A percentile compares a stretch with the other conserved stretches of the same genome.
Evolutionary conservation across 2,888 invertebrate species (phyloP).

Genomic region (Tipula confusa): DNA sequence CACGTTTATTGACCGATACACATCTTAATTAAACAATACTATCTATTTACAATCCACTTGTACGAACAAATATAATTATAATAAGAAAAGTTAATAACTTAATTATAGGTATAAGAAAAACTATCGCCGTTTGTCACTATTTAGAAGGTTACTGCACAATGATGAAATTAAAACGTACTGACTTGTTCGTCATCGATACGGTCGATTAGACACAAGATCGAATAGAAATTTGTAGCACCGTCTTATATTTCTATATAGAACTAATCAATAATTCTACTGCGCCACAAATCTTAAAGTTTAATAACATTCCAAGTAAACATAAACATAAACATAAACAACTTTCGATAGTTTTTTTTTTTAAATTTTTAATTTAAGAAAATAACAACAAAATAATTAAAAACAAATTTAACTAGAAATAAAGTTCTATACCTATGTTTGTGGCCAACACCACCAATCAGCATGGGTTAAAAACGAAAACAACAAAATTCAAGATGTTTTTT

Average conservation of each 20-base stretch:
- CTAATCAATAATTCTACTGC: background rate
- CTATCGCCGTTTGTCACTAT: background rate
- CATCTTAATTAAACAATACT: background rate
- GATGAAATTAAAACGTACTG: background rate
- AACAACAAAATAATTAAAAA: background rate
- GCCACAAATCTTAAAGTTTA: background rate
- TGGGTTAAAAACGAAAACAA: conserved; percentile 5
- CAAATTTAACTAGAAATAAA: background rate
- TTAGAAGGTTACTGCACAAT: background rate
- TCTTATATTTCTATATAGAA: background rate
- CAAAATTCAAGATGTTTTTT: background rate
- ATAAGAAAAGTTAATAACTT: background rate
- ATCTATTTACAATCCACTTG: background rate
- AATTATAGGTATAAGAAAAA: background rate
- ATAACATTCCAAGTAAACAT: background rate
- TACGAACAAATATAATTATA: background rate
- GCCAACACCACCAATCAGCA: background rate
- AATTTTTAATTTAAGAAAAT: no score
- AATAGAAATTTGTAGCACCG: no score
- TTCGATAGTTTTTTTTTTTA: background rate
- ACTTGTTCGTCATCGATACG: background rate
- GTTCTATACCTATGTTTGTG: no score
- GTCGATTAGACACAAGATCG: background rate
- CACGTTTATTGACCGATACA: no score
- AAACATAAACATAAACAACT: background rate